Evolutionary conservation across 2,888 invertebrate species (phyloP).

Genomic region (Mycalesis mineus): DNA sequence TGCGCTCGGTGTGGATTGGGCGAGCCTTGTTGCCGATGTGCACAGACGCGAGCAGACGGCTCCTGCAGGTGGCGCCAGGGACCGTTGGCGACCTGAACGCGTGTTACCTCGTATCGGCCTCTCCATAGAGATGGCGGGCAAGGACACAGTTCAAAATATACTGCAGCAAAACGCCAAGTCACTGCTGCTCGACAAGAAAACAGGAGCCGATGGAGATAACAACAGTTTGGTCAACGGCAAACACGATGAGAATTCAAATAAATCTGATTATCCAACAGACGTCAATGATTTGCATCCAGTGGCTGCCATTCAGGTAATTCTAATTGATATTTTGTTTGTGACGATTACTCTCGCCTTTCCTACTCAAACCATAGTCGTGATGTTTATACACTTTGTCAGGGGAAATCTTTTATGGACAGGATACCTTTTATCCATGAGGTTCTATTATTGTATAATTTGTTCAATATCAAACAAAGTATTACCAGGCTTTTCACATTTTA

Average conservation of each 20-base stretch:
- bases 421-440: too few species aligned
- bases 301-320: conserved; percentile 70
- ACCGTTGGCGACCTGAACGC: conserved; percentile 88
- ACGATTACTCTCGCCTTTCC: too few species aligned
- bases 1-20: conserved; percentile 97
- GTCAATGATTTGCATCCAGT: conserved; percentile 69
- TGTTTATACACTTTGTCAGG: too few species aligned
- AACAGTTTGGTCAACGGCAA: conserved; percentile 50
- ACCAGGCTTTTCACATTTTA: too few species aligned
- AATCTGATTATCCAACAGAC: conserved; percentile 40
- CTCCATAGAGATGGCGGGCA: conserved; percentile 87
- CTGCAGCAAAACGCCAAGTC: conserved; percentile 55
- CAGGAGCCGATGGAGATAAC: conserved; percentile 38
- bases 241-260: conserved; percentile 37
- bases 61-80: conserved; percentile 80
- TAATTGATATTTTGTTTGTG: too few species aligned
- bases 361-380: too few species aligned
- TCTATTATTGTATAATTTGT: too few species aligned
- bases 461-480: too few species aligned
- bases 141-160: conserved; percentile 58
- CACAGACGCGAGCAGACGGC: conserved; percentile 74
- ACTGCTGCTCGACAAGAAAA: conserved; percentile 38
- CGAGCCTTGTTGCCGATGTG: conserved; percentile 90
- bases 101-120: conserved; percentile 89
- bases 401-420: too few species aligned